Percentiles rank a stretch among this genome's conserved stretches.
Conservation (phyloP, 2,797 vertebrate genomes). For the Rallus crepitans region DNA sequence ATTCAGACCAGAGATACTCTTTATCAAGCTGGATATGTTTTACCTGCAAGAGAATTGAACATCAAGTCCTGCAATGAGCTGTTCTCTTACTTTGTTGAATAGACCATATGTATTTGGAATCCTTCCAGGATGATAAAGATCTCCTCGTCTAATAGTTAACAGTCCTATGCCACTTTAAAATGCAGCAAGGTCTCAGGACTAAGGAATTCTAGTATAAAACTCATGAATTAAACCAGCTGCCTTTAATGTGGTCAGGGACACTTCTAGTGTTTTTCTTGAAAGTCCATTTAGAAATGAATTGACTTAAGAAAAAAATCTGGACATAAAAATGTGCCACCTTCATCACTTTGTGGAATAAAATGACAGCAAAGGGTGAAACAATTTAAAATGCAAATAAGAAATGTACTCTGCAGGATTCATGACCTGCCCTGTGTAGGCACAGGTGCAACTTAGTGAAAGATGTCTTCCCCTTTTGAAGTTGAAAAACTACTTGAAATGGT, state of each 20-base stretch:
- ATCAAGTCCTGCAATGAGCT: not conserved
- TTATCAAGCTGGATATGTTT: not conserved
- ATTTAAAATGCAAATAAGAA: constrained; percentile 62
- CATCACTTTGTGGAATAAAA: constrained; percentile 20
- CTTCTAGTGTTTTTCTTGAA: not conserved
- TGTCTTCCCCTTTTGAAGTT: not conserved
- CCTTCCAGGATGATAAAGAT: not conserved
- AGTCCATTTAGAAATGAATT: not conserved
- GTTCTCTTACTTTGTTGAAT: not conserved
- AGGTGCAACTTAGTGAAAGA: not conserved
- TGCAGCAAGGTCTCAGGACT: not conserved
- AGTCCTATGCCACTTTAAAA: not conserved
- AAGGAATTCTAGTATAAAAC: not conserved
- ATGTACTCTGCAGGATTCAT: not conserved
- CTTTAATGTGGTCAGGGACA: not conserved
- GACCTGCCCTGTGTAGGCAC: not conserved
- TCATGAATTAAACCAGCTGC: not conserved
- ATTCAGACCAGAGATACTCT: not conserved
- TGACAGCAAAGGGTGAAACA: not conserved
- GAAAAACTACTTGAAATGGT: not conserved
- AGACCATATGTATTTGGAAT: not conserved
- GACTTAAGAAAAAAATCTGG: not conserved
- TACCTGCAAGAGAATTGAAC: not conserved
- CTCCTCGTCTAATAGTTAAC: not conserved
- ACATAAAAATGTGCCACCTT: not conserved